Evolutionary conservation across 2,113 vertebrate genomes (phyloP).

Genomic region (Bucco capensis): DNA sequence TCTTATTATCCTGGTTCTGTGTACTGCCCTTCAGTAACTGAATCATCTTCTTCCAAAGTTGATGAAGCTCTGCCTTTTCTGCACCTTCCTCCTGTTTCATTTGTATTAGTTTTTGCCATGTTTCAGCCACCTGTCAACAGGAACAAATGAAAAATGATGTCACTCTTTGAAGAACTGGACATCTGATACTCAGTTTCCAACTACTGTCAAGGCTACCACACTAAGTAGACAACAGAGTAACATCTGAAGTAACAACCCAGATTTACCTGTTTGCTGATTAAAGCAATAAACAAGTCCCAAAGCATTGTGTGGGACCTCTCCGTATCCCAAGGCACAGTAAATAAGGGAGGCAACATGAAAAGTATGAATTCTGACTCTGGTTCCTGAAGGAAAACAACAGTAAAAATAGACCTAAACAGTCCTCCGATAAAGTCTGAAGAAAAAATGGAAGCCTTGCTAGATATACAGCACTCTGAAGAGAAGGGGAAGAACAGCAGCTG

Average conservation of each 20-base stretch:
- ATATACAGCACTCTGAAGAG: accelerated
- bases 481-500: not conserved
- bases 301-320: not conserved
- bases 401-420: not conserved
- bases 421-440: accelerated
- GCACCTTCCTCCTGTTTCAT: slow-evolving; percentile 78
- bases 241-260: accelerated
- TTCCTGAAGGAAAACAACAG: not conserved
- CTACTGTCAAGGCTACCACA: not conserved
- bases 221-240: not conserved
- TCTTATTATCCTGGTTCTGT: slow-evolving; percentile 79
- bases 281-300: not conserved
- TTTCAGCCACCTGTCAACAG: slow-evolving; percentile 77
- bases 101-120: slow-evolving; percentile 82
- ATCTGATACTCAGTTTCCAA: not conserved
- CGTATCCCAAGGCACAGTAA: not conserved
- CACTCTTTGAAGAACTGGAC: not conserved
- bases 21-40: slow-evolving; percentile 75
- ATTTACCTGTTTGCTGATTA: not conserved
- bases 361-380: not conserved
- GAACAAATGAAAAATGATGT: not conserved
- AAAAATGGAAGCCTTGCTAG: not conserved
- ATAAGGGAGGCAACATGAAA: not conserved
- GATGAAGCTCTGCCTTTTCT: slow-evolving; percentile 79
- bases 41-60: slow-evolving; percentile 86